These are phyloP conservation scores for Ptychadena robeensis DNA, from an alignment of 2,797 vertebrate species.

Conservation along the genomic window DNA sequence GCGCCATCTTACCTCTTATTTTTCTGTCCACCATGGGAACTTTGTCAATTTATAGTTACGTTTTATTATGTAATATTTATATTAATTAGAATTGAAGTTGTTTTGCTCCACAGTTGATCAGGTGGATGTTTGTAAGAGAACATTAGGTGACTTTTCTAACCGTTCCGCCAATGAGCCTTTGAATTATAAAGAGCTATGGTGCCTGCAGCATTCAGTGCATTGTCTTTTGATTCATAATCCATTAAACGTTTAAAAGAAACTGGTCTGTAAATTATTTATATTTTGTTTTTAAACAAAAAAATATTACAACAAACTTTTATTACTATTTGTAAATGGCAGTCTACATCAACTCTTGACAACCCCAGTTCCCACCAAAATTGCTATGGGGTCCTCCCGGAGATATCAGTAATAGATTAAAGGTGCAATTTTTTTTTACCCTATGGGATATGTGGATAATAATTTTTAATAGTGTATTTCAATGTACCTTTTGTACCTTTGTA, in stretches of 20 bases:
- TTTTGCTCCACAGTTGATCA: neutral
- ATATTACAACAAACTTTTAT: neutral
- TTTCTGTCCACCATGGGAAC: too few relatives aligned
- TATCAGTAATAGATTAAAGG: too few relatives aligned
- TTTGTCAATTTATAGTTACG: too few relatives aligned
- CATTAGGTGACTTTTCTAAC: conserved; percentile 19
- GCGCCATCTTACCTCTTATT: too few relatives aligned
- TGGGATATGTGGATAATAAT: too few relatives aligned
- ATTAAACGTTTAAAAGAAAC: conserved; percentile 21
- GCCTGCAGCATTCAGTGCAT: conserved; percentile 22
- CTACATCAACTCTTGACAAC: neutral
- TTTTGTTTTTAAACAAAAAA: neutral
- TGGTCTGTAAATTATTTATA: conserved; percentile 11
- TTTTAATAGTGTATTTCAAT: too few relatives aligned
- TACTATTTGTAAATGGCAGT: neutral
- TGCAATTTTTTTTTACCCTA: too few relatives aligned
- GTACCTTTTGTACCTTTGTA: too few relatives aligned
- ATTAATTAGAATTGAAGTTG: neutral
- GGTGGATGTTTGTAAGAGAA: conserved; percentile 10
- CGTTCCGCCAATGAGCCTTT: conserved; percentile 13
- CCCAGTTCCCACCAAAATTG: neutral
- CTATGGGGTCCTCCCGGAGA: neutral
- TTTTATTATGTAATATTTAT: neutral
- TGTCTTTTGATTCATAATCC: conserved; percentile 43
- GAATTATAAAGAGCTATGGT: conserved; percentile 6